Percentiles rank a stretch among this genome's conserved stretches.
Evolutionary conservation across 2,888 invertebrate species (phyloP).

Genomic region (Chirona hameri): DNA sequence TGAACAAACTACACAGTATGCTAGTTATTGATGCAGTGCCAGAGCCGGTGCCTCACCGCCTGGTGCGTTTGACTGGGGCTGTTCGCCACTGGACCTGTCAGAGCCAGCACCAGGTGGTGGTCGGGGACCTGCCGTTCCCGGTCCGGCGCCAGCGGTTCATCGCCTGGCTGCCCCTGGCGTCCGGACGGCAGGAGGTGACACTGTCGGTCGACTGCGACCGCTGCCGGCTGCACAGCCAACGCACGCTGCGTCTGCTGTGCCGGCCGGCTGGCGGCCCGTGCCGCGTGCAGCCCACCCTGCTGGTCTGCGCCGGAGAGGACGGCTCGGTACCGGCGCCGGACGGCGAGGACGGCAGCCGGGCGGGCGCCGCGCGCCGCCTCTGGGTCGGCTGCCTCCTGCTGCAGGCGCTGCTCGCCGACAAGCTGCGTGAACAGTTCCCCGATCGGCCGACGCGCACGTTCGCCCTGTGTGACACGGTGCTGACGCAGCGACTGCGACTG

Average conservation of each 20-base stretch:
- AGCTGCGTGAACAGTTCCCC: background rate
- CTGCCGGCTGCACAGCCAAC: background rate
- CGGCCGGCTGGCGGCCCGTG: background rate
- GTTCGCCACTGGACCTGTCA: background rate
- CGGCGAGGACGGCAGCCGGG: background rate
- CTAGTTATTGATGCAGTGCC: background rate
- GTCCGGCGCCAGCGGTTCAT: background rate
- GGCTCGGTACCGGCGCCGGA: background rate
- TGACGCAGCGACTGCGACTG: background rate
- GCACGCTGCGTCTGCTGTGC: background rate
- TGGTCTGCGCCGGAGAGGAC: background rate
- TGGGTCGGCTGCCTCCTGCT: background rate
- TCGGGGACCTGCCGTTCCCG: background rate
- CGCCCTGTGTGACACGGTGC: background rate
- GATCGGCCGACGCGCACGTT: background rate
- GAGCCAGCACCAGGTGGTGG: background rate
- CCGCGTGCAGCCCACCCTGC: background rate
- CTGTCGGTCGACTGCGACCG: background rate
- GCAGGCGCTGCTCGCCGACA: constrained; percentile 13
- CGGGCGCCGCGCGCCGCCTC: background rate
- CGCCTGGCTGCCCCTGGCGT: background rate
- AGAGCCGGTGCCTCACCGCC: background rate
- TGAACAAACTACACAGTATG: too few species aligned
- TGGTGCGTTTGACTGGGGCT: background rate
- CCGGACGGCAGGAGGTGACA: background rate